Base-by-base conservation (phyloP, 2,113 vertebrate genomes). In the Erythrolamprus reginae region DNA sequence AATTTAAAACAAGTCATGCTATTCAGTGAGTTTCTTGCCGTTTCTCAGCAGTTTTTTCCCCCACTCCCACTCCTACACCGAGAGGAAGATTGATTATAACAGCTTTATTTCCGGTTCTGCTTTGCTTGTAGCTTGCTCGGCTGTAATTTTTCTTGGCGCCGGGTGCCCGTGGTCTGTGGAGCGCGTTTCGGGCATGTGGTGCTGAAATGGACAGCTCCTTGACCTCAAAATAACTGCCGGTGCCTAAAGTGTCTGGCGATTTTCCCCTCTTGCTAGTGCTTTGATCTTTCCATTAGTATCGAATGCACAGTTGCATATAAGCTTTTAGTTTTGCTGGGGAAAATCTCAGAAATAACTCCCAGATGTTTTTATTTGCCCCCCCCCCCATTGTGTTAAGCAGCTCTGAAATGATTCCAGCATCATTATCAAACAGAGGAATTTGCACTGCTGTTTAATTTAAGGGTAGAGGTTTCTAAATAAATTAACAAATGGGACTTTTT, bases 201-300 rank as follows among this genome's bases (percentile, higher is more conserved):
- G 96, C 97, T 97, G 97, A 96, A 97, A 95, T 9, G 95, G 97
- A 97, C 97, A 97, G 97, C 96, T 95, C 95, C 97, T 90, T 24
- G 4, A 38, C 33, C 56, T 28, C n/a, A 9, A 15, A 42, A 56
- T 55, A 33, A 19, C 21, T 53, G 24, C 0, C 7, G 42, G 21
- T 42, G 70, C 33, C 70, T 9, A 9, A 9, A 86, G 10, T 10
- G 38, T 33, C 33, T 65, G 52, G 89, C n/a, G 6, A 42, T 70
- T 15, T 56, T 10, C 45, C 28, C 17, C 10, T 48, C 17, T 1
- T 24, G 21, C 33, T 70, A 3, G 23, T 47, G 58, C 48, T 52
- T 28, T 23, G 56, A 50, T 33, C 56, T 47, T 26, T 61, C 33
- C 21, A 12, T 42, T 88, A 56, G 45, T 48, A 28, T 50, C 42